Base-by-base conservation (phyloP, 2,113 vertebrate species). In the Pterocles orientalis region DNA sequence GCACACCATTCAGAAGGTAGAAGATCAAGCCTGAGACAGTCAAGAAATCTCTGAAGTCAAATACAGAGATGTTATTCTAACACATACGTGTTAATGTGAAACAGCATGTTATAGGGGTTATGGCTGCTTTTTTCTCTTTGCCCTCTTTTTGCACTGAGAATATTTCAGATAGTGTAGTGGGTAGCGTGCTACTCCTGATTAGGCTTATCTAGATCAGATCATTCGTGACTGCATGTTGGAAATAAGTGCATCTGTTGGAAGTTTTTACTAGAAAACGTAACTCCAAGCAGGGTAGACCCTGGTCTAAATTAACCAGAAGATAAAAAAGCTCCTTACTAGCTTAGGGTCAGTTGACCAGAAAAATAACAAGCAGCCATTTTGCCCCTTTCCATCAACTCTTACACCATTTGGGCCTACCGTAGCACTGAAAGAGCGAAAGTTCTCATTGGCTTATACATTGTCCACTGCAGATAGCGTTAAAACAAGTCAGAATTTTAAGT, bases 61-160 rank as follows among this genome's bases (percentile, higher is more conserved):
- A 56, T 14, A 51, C 28, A 36, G 36, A 72, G 18, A 76, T 87
- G 28, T 58, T 82, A 76, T 57, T 83, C 71, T 83, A 94, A 73
- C 82, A 88, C 75, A n/a, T 68, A 50, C 69, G 25, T 47, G 48
- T 88, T 78, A 81, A 91, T 79, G 75, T 88, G 69, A 97, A 97
- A 81, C 26, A 77, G 5, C 48, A 84, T 47, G 24, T 65, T 56
- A 47, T 48, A 56, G 60, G 53, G 39, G 57, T 81, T 88, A 53
- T 12, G 6, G n/a, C 24, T 39, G 2, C 6, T 61, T 79, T 78
- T 86, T 70, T 66, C 29, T 33, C 19, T 43, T 85, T 69, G 23
- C 29, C 31, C 6, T 60, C 24, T 70, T 60, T 50, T 89, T 29
- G 28, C 4, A 3, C 20, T 51, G 24, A 65, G 26, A 56, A 36